phyloP scores from a whole-genome alignment of 2,888 invertebrate species.

The Auanema sp. region DNA sequence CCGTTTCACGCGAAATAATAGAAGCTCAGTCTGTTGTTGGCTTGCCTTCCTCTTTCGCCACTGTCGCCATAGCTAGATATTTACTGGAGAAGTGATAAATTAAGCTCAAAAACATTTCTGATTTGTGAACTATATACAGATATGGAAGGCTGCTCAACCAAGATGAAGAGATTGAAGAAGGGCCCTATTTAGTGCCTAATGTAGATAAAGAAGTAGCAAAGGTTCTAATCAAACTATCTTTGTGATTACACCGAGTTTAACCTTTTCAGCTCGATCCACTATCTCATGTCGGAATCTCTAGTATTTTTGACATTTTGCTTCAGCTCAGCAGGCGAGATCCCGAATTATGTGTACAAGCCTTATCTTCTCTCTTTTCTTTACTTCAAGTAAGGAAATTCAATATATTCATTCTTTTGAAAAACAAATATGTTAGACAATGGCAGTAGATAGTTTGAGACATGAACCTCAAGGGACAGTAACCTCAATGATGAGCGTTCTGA shows the following conservation, averaged over 20 bases:
- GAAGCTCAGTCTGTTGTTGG: constrained; percentile 43
- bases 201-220: constrained; percentile 9
- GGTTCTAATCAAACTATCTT: background rate
- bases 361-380: constrained; percentile 76
- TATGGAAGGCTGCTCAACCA: constrained; percentile 17
- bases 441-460: constrained; percentile 80
- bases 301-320: constrained; percentile 86
- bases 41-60: constrained; percentile 49
- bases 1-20: constrained; percentile 20
- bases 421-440: constrained; percentile 79
- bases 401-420: background rate
- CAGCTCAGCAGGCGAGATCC: constrained; percentile 84
- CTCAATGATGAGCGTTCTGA: constrained; percentile 80
- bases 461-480: constrained; percentile 80
- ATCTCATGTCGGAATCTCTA: constrained; percentile 70
- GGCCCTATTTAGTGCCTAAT: constrained; percentile 3
- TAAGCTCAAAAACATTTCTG: background rate
- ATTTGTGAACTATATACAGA: constrained; percentile 10
- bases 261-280: constrained; percentile 40
- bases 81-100: constrained; percentile 39
- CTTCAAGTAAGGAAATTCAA: constrained; percentile 22
- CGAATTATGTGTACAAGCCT: constrained; percentile 80
- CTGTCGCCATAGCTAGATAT: constrained; percentile 46
- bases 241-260: background rate
- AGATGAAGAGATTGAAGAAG: constrained; percentile 13